Evolutionary conservation across 37 sponge, comb jelly and placozoan genomes (phyloP), one percentile per base, ranked within the genome.

Genomic region (Bolinopsis microptera): DNA sequence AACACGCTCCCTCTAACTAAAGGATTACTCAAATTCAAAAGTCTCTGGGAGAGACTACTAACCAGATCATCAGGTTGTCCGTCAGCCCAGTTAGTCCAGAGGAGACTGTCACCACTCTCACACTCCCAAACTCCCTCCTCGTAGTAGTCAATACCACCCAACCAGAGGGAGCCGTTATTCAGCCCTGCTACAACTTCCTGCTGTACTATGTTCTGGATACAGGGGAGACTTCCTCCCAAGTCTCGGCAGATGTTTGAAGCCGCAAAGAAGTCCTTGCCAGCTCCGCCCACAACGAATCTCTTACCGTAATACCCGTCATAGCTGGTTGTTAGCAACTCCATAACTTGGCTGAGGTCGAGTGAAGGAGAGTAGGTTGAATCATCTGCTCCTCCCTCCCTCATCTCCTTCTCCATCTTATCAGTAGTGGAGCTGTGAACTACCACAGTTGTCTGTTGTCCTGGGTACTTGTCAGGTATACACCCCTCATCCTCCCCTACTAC

Each of bases 101-200:
- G 26, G 13, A 72, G 18, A 3, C n/a, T 5, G 5, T 72, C 75
- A 5, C 75, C 75, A 21, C 26, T 72, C 75, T 72, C 75, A 28
- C 75, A 72, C 75, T 72, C 75, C 75, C 75, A 72, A 24, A 28
- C 31, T 3, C 75, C 31, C 31, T 72, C 75, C 75, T 72, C 75
- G 75, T 72, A 72, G 75, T 72, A 72, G 25, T 72, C 75, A 24
- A 72, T 72, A 28, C 31, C 75, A 21, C 75, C 31, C 75, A 72
- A 24, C 75, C 75, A 72, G 3, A 28, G 22, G 13, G 75, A 72
- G 5, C 31, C 3, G 31, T 72, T n/a, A 72, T 30, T 72, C 75
- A 72, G 75, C 5, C 3, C 75, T 72, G 31, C 31, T n/a, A 72
- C 75, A 8, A 30, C 31, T 72, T 72, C 75, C 31, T 72, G 75